Conservation (phyloP, 2,888 invertebrate species). For the Apoderus coryli region DNA sequence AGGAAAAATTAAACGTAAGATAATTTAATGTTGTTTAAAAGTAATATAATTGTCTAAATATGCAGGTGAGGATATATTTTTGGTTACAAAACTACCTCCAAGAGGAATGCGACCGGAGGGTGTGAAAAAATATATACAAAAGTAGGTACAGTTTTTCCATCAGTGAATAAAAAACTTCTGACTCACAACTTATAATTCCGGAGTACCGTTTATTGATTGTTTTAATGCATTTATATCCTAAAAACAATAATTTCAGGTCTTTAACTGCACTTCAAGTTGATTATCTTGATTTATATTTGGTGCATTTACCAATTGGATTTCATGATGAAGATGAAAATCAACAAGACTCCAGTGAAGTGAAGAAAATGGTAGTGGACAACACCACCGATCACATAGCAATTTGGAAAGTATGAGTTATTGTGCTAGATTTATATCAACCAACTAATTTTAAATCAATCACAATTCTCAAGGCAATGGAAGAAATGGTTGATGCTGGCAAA, state of each 20-base stretch:
- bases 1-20: no score
- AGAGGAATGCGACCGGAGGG: constrained; percentile 44
- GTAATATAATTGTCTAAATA: no score
- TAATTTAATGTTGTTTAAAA: no score
- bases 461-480: constrained; percentile 54
- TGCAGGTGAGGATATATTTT: constrained; percentile 67
- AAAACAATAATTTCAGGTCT: no score
- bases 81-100: constrained; percentile 70
- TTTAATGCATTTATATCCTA: no score
- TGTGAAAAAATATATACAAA: constrained; percentile 49
- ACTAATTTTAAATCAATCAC: no score
- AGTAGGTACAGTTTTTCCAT: no score
- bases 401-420: constrained; percentile 74
- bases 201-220: no score
- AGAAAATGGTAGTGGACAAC: constrained; percentile 43
- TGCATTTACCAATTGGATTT: constrained; percentile 64
- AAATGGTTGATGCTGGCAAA: constrained; percentile 50
- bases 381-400: constrained; percentile 55
- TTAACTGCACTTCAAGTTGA: no score
- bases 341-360: constrained; percentile 50
- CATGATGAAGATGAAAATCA: constrained; percentile 48
- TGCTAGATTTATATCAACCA: no score
- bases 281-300: constrained; percentile 70
- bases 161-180: no score
- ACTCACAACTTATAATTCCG: no score